phyloP scores from a whole-genome alignment of 2,888 invertebrate species.

The Microctonus hyperodae region DNA sequence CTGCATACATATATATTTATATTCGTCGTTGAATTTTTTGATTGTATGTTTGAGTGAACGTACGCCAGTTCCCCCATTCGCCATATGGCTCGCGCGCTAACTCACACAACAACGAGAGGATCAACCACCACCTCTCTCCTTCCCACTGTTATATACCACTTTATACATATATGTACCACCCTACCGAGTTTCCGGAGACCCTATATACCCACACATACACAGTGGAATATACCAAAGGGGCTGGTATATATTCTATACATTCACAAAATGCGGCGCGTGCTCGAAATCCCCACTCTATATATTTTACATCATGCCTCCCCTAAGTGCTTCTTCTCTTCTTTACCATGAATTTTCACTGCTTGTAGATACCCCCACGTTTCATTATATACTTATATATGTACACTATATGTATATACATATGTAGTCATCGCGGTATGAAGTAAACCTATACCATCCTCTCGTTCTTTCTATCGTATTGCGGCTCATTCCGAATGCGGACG shows the following conservation, averaged over 20 bases:
- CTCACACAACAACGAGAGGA: conserved; percentile 30
- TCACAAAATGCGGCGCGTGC: conserved; percentile 59
- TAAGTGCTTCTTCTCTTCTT: conserved; percentile 44
- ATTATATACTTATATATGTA: too few relatives aligned
- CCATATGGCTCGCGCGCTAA: conserved; percentile 41
- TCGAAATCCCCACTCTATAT: conserved; percentile 56
- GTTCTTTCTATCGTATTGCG: conserved; percentile 55
- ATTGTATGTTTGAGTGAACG: conserved; percentile 18
- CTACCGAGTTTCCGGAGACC: conserved; percentile 20
- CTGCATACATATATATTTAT: background rate
- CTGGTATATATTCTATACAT: conserved; percentile 36
- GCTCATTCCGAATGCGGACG: conserved; percentile 56
- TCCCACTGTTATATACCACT: too few relatives aligned
- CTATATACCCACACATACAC: background rate
- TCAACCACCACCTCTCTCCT: conserved; percentile 14
- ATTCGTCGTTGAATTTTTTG: background rate
- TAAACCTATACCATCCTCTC: conserved; percentile 51
- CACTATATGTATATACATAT: conserved; percentile 9
- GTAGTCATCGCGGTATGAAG: conserved; percentile 37
- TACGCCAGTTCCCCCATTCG: conserved; percentile 35
- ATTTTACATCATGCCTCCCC: conserved; percentile 40
- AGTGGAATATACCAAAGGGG: conserved; percentile 37
- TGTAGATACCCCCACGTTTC: conserved; percentile 31
- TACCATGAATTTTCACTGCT: conserved; percentile 41
- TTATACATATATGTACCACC: too few relatives aligned